Base-by-base conservation (phyloP, 2,888 invertebrate genomes). In the Ophion costatus region DNA sequence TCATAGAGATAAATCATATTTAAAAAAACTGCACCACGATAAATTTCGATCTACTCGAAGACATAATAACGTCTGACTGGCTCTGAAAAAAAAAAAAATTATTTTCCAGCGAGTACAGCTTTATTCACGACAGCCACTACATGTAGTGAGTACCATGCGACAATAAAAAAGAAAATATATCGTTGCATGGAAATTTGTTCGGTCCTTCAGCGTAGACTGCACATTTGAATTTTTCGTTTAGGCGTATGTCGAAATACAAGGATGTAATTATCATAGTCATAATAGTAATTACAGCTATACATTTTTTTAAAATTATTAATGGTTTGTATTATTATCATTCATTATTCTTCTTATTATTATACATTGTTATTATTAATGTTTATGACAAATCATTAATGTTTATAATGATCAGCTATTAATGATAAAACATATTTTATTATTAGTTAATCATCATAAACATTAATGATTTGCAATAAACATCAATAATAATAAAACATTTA, bases 91-190 rank as follows among this genome's bases (percentile, higher is more conserved):
- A 10, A 78, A 84, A 76, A 83, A 56, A 73, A 78, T 71, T 88
- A 88, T 89, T 91, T 93, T 93, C 61, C 93, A 93, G 93, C 88
- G 90, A 92, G 80, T 93, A 92, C 92, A 93, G 93, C 92, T 93
- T 93, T 91, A 93, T 93, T 91, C 93, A 93, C 89, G 93, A 93
- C 93, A 93, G 93, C 91, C 93, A 93, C 88, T 93, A 93, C 79
- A 93, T 93, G 92, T 93, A 93, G 93, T 93, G 93, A 93, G 93
- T 93, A 93, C 90, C 87, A 88, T 89, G 88, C 84, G 85, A 74
- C 78, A 82, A 78, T 75, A 14, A 51, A 51, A 51, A 17, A 17
- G 9, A 7, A 51, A 76, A 74, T 69, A 14, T 75, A 79, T 64
- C 57, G 76, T 86, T 86, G 87, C 84, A 87, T 87, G 84, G 87